Percentiles rank a stretch among this genome's conserved stretches.
Evolutionary conservation across 2,797 vertebrate genomes (phyloP).

Genomic region (Propithecus deckenii): DNA sequence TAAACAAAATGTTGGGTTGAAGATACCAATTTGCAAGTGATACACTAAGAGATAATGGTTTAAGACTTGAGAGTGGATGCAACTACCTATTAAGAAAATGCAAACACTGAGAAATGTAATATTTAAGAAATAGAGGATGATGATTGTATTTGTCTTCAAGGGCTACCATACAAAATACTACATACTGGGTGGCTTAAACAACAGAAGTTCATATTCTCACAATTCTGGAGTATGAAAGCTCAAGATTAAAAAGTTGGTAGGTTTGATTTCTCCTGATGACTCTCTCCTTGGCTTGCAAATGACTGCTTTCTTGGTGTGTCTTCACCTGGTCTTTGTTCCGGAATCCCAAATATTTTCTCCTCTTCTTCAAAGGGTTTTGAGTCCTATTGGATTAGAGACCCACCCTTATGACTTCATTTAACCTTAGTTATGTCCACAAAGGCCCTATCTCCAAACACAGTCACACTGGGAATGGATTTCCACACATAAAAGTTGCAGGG

Average conservation of each 20-base stretch:
- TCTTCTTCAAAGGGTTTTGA: background rate
- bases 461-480: background rate
- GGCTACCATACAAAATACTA: background rate
- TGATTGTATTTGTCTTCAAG: background rate
- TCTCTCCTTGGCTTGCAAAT: background rate
- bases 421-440: too few relatives aligned
- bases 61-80: background rate
- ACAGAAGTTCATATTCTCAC: background rate
- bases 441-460: too few relatives aligned
- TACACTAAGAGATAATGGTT: background rate
- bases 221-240: background rate
- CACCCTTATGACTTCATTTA: background rate
- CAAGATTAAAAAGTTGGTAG: background rate
- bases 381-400: background rate
- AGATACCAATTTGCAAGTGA: too few relatives aligned
- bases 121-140: background rate
- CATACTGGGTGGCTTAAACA: background rate
- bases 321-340: background rate
- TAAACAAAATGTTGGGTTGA: background rate
- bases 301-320: rapidly evolving
- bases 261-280: too few relatives aligned
- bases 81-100: background rate
- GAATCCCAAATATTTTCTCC: background rate
- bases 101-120: background rate
- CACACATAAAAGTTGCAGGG: background rate